phyloP scores from a whole-genome alignment of 2,888 invertebrate species.

The Drosophila picticornis region DNA sequence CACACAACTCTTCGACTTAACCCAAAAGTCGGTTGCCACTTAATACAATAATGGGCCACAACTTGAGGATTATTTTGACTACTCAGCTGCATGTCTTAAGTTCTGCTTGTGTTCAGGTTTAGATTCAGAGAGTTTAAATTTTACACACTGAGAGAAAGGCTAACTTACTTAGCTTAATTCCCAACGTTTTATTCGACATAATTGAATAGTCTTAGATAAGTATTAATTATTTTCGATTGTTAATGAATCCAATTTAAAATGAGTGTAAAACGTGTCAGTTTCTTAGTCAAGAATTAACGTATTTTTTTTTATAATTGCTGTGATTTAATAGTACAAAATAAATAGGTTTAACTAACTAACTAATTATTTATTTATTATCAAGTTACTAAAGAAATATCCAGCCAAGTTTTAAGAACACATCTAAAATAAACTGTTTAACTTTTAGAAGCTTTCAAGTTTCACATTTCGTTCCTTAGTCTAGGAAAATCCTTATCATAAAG shows the following conservation, averaged over 20 bases:
- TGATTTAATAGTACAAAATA: background rate
- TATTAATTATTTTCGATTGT: background rate
- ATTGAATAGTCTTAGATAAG: background rate
- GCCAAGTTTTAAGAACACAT: background rate
- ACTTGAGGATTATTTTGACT: background rate
- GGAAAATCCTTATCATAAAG: background rate
- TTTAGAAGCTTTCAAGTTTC: background rate
- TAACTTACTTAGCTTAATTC: background rate
- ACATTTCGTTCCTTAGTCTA: fast-evolving
- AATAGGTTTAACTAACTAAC: background rate
- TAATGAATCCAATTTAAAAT: background rate
- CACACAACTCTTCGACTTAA: background rate
- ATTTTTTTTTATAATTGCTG: background rate
- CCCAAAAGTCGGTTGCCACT: conserved; percentile 22
- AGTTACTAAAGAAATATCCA: background rate
- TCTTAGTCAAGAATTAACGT: background rate
- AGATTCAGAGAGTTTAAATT: background rate
- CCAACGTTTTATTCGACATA: background rate
- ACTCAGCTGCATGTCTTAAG: background rate
- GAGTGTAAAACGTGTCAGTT: background rate
- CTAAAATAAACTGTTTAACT: background rate
- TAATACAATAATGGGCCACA: conserved; percentile 13
- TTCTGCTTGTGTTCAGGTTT: background rate
- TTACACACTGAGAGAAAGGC: background rate
- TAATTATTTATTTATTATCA: background rate